Percentiles rank a stretch among this genome's conserved stretches.
Conservation (phyloP, 2,888 invertebrate species). For the Drosophila incognita region DNA sequence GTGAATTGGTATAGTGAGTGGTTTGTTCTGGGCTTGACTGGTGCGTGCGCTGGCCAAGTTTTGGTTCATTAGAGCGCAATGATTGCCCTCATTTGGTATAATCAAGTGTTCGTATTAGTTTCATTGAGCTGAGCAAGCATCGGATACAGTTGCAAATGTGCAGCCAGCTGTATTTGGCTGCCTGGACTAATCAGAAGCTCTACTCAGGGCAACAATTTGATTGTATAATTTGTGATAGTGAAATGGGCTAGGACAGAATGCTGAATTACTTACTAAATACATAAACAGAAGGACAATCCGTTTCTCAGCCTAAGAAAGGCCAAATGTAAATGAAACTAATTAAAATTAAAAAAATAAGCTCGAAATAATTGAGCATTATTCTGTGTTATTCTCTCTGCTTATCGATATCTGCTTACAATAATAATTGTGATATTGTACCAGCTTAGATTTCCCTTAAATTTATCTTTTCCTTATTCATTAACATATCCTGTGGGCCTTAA, state of each 20-base stretch:
- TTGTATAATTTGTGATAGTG: not conserved
- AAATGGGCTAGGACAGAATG: not conserved
- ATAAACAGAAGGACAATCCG: not conserved
- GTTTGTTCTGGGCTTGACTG: conserved; percentile 19
- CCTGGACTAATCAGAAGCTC: not conserved
- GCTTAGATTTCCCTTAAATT: not conserved
- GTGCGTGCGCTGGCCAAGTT: conserved; percentile 68
- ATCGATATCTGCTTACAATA: not conserved
- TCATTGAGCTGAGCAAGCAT: conserved; percentile 52
- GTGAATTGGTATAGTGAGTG: conserved; percentile 2
- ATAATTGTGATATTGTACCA: not conserved
- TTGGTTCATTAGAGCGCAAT: conserved; percentile 80
- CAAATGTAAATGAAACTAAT: not conserved
- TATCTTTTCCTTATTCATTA: not conserved
- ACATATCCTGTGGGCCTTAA: not conserved
- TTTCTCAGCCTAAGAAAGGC: not conserved
- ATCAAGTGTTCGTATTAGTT: conserved; percentile 75
- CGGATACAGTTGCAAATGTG: conserved; percentile 6
- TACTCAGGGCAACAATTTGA: not conserved
- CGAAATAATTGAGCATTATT: not conserved
- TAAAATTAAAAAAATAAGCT: not conserved
- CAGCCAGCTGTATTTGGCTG: conserved; percentile 1
- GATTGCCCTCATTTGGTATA: conserved; percentile 78
- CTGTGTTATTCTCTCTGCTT: not conserved
- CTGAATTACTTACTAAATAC: not conserved